Evolutionary conservation across 2,113 vertebrate genomes (phyloP).

Genomic region (Eubucco bourcierii): DNA sequence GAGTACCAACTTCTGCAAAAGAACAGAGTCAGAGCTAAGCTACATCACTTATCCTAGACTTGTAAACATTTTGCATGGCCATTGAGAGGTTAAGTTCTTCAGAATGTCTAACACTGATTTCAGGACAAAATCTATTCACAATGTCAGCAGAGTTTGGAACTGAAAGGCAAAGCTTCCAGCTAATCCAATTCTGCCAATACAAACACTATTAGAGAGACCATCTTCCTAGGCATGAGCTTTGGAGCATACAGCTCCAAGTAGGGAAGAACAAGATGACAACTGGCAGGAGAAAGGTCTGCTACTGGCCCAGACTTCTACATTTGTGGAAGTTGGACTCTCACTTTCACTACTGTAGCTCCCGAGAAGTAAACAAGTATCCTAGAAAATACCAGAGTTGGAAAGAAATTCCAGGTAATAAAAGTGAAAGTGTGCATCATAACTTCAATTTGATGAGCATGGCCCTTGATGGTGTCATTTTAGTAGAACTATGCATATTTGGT

Average conservation of each 20-base stretch:
- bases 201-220: neutral
- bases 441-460: neutral
- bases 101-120: neutral
- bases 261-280: neutral
- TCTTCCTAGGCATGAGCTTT: neutral
- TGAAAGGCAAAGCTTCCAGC: neutral
- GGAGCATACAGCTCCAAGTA: neutral
- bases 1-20: neutral
- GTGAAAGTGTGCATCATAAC: neutral
- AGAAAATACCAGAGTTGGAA: neutral
- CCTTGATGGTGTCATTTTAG: neutral
- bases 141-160: neutral
- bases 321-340: neutral
- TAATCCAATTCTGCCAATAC: neutral
- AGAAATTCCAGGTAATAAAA: neutral
- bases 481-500: slow-evolving; percentile 68
- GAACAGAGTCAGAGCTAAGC: neutral
- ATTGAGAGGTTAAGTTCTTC: neutral
- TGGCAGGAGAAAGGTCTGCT: neutral
- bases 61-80: neutral
- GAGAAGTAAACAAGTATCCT: neutral
- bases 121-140: neutral
- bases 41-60: neutral
- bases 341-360: neutral
- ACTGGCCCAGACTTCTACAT: neutral